Percentiles rank a stretch among this genome's conserved stretches.
These are phyloP conservation scores for Sisor rabdophorus DNA, from an alignment of 2,113 vertebrate species.

Conservation along the genomic window DNA sequence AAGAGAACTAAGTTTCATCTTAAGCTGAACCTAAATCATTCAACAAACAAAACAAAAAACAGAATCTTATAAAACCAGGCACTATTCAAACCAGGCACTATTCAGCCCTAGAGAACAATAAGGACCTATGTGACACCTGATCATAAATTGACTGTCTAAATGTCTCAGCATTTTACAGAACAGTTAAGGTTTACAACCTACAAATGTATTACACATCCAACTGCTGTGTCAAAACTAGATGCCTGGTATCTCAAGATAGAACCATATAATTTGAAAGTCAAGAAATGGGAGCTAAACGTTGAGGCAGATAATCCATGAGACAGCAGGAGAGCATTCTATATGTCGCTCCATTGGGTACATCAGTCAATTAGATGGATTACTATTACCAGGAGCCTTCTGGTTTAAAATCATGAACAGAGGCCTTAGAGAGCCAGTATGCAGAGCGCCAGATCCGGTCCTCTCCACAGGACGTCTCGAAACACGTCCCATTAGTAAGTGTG, in stretches of 20 bases:
- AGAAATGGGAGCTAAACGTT: slow-evolving; percentile 20
- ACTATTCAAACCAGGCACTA: slow-evolving; percentile 4
- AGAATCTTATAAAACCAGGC: slow-evolving; percentile 13
- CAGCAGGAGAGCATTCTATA: slow-evolving; percentile 33
- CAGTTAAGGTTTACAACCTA: background rate
- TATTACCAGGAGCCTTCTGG: slow-evolving; percentile 26
- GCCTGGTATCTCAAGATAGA: background rate
- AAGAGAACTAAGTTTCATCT: too few relatives aligned
- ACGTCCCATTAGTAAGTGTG: slow-evolving; percentile 19
- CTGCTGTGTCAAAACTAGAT: slow-evolving; percentile 1
- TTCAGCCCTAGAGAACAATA: slow-evolving; percentile 2
- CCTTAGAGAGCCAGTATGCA: slow-evolving; percentile 2
- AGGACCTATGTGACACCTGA: slow-evolving; percentile 14
- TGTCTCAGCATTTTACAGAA: slow-evolving; percentile 9
- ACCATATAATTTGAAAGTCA: slow-evolving; percentile 1
- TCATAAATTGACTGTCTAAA: slow-evolving; percentile 18
- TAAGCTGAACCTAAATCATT: background rate
- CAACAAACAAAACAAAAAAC: background rate
- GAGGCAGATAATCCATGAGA: slow-evolving; percentile 33
- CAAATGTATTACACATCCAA: slow-evolving; percentile 9
- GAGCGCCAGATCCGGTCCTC: background rate
- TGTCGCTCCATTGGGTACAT: slow-evolving; percentile 24
- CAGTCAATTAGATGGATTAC: slow-evolving; percentile 38
- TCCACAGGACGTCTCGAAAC: slow-evolving; percentile 13
- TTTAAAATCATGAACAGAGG: slow-evolving; percentile 15